Base-by-base conservation (phyloP, 2,888 invertebrate genomes). In the Cryptocephalus moraei region DNA sequence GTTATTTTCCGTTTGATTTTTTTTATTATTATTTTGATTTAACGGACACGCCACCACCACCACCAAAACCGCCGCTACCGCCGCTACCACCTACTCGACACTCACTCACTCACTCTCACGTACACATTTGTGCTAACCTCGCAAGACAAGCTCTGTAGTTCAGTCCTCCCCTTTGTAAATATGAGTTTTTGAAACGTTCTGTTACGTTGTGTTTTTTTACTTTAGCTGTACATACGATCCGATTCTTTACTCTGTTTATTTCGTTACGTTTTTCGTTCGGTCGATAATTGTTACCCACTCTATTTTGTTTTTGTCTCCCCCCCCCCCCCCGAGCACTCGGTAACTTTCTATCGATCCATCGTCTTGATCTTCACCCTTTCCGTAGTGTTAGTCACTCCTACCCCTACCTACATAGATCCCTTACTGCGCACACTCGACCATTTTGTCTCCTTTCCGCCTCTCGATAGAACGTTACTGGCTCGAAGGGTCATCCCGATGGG, bases 401-500 rank as follows among this genome's bases (percentile, higher is more conserved):
- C 12, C n/a, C 22, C 54, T 54, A 53, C 53, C 44, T 56, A 52
- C 46, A 56, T 42, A n/a, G n/a, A 55, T 60, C 50, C 56, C 57
- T 57, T 49, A 36, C 6, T 4, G n/a, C 36, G 55, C 46, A n/a
- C n/a, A n/a, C n/a, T n/a, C n/a, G n/a, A n/a, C n/a, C n/a, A 58
- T 57, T 55, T 60, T 61, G 54, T 58, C 52, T 57, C 54, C 59
- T 53, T 60, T 62, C 63, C 62, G 11, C 54, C 22, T 56, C 60
- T 65, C 65, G 65, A 65, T 65, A 64, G 65, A 65, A 65, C 58
- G 65, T 65, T 65, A 65, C 64, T 62, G 56, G 56, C 54, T 53
- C 58, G 58, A 60, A 58, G 61, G 62, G 61, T 62, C 62, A 58
- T 62, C 62, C 57, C 56, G 58, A 55, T 57, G 12, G 4, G 12